Conservation (phyloP, 2,113 vertebrate genomes). For the Mirounga angustirostris region DNA sequence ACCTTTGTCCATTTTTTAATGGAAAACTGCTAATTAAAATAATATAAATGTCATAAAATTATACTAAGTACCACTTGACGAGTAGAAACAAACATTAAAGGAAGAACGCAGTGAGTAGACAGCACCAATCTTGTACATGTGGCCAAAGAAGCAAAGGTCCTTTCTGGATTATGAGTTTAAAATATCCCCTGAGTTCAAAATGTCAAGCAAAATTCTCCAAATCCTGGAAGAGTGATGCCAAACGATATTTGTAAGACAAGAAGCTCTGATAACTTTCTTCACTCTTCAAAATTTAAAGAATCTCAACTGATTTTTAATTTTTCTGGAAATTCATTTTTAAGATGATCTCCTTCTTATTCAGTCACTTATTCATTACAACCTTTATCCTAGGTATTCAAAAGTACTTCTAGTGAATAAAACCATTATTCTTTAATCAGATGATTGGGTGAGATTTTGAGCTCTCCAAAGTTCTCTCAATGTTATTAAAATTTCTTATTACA, state of each 20-base stretch:
- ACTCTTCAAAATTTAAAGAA: slow-evolving; percentile 2
- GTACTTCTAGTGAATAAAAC: background rate
- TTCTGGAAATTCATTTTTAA: background rate
- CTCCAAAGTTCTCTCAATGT: background rate
- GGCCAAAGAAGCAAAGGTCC: background rate
- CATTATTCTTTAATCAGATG: background rate
- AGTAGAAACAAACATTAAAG: background rate
- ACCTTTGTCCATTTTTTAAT: background rate
- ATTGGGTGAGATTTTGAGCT: background rate
- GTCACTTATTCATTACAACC: background rate
- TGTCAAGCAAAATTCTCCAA: background rate
- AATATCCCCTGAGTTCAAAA: background rate
- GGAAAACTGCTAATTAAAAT: background rate
- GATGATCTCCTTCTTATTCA: background rate
- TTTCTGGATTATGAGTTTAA: background rate
- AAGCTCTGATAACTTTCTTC: background rate
- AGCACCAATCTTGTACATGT: background rate
- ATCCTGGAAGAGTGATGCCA: background rate
- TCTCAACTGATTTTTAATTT: background rate
- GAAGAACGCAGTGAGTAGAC: background rate
- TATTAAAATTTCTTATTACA: background rate
- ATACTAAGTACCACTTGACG: background rate
- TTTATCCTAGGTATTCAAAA: background rate
- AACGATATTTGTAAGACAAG: background rate
- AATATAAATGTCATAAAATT: background rate